Conservation (phyloP, 2,113 vertebrate species). For the Nestor notabilis region DNA sequence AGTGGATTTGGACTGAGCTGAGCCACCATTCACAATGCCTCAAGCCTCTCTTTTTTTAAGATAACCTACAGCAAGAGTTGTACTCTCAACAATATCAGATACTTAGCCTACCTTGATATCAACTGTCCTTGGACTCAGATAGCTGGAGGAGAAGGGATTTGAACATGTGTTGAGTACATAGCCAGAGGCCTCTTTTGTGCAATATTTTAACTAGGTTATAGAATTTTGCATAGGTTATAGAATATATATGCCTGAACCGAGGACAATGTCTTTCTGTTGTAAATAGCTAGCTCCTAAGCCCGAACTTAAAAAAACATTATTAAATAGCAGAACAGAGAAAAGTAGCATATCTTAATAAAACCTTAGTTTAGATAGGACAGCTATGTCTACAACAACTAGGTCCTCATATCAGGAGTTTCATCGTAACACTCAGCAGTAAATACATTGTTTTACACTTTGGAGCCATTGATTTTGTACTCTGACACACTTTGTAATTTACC, state of each 20-base stretch:
- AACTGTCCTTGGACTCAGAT: not conserved
- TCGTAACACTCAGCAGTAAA: not conserved
- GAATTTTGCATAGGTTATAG: not conserved
- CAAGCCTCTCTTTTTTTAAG: not conserved
- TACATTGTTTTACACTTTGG: not conserved
- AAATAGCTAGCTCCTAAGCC: not conserved
- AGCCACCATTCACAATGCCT: not conserved
- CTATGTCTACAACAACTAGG: not conserved
- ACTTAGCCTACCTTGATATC: not conserved
- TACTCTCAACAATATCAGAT: not conserved
- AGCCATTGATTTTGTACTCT: not conserved
- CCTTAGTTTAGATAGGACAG: not conserved
- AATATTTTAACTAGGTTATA: not conserved
- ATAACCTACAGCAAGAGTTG: not conserved
- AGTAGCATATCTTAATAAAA: not conserved
- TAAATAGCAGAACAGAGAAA: not conserved
- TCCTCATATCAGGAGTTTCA: not conserved
- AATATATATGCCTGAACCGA: not conserved
- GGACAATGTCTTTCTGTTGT: not conserved
- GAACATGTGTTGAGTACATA: not conserved
- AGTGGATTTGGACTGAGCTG: not conserved
- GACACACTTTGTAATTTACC: not conserved
- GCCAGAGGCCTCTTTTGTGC: not conserved
- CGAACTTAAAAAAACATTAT: not conserved
- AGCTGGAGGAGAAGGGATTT: not conserved